Evolutionary conservation across 2,888 invertebrate species (phyloP).

Genomic region (Volucella bombylans): DNA sequence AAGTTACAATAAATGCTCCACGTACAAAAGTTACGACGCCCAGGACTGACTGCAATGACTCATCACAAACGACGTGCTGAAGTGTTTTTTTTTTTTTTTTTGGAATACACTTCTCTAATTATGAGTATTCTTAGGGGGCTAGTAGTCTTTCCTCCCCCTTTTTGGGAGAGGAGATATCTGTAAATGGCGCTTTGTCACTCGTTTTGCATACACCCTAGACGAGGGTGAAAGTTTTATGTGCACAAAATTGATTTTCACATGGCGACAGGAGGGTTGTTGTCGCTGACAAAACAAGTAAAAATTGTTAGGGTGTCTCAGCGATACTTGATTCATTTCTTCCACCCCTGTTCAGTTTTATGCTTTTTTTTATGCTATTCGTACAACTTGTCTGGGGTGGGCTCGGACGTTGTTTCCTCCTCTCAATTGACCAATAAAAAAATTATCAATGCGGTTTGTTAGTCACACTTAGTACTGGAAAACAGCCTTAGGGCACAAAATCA

Average conservation of each 20-base stretch:
- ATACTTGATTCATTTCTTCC: constrained; percentile 21
- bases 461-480: background rate
- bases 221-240: background rate
- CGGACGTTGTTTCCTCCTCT: background rate
- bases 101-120: background rate
- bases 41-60: no score
- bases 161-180: background rate
- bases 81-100: background rate
- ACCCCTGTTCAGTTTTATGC: constrained; percentile 2
- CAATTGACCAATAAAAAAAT: constrained; percentile 22
- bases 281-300: constrained; percentile 15
- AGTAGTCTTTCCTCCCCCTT: background rate
- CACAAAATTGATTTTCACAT: constrained; percentile 19
- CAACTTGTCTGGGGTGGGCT: background rate
- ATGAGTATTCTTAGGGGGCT: background rate
- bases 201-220: background rate
- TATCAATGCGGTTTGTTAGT: constrained; percentile 39
- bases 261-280: constrained; percentile 31
- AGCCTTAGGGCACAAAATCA: background rate
- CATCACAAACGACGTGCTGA: background rate
- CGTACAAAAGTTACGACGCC: no score
- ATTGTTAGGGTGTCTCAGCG: constrained; percentile 14
- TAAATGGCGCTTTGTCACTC: constrained; percentile 1
- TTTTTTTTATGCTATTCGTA: no score
- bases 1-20: no score